These are phyloP conservation scores for Caenorhabditis sp. DNA, from an alignment of 2,888 invertebrate species.

Conservation along the genomic window DNA sequence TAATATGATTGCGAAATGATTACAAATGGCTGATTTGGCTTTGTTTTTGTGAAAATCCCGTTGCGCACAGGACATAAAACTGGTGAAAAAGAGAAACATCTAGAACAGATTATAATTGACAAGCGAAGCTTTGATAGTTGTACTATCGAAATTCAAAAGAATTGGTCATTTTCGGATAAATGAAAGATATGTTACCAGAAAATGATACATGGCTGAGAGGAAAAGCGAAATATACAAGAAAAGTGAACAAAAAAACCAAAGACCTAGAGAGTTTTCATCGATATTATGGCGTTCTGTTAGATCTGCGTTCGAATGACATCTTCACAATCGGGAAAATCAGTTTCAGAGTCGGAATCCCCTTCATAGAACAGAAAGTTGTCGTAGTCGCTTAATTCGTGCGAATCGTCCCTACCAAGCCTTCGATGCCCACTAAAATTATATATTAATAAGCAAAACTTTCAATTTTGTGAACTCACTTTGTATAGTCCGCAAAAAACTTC, in stretches of 20 bases:
- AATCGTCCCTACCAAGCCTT: conserved; percentile 67
- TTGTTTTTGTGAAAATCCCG: conserved; percentile 42
- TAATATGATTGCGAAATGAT: background rate
- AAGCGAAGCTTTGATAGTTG: conserved; percentile 39
- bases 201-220: conserved; percentile 48
- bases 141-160: conserved; percentile 20
- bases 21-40: conserved; percentile 33
- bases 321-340: conserved; percentile 59
- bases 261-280: background rate
- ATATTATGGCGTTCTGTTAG: conserved; percentile 21
- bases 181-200: conserved; percentile 52
- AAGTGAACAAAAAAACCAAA: conserved; percentile 3
- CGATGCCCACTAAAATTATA: conserved; percentile 69
- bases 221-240: conserved; percentile 57
- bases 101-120: conserved; percentile 8
- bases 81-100: conserved; percentile 5
- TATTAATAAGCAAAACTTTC: conserved; percentile 1
- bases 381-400: conserved; percentile 74
- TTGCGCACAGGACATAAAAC: conserved; percentile 38
- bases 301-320: conserved; percentile 58
- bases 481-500: conserved; percentile 75
- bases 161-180: conserved; percentile 38
- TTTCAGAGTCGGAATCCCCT: conserved; percentile 44
- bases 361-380: conserved; percentile 69
- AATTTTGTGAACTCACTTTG: conserved; percentile 64